Percentiles rank a stretch among this genome's conserved stretches.
phyloP scores from a whole-genome alignment of 1,140 invertebrate genomes.

The Aporrectodea caliginosa region DNA sequence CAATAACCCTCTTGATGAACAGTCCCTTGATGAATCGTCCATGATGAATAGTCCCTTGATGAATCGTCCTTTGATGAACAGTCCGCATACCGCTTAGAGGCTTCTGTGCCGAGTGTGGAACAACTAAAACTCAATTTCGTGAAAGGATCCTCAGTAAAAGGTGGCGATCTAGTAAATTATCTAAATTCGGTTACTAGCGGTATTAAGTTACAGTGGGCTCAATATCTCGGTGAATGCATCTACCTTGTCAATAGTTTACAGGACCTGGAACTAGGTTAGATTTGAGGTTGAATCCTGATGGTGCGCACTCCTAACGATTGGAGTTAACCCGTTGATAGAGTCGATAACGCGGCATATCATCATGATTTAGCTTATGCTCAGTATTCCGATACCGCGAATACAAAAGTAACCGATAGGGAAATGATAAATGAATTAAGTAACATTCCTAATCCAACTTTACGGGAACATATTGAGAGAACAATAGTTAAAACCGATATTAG shows the following conservation, averaged over 20 bases:
- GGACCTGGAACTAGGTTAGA: conserved; percentile 18
- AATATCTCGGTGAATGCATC: conserved; percentile 30
- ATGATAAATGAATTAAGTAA: background rate
- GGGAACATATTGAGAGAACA: background rate
- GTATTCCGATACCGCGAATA: background rate
- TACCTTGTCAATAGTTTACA: conserved; percentile 24
- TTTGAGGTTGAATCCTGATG: conserved; percentile 16
- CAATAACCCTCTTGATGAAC: too few species aligned
- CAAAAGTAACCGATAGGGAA: background rate
- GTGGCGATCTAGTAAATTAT: background rate
- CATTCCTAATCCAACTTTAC: background rate
- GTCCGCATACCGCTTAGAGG: too few species aligned
- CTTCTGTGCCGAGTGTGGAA: conserved; percentile 14
- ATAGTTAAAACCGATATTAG: background rate
- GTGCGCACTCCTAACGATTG: background rate
- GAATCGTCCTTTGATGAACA: too few species aligned
- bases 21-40: too few species aligned
- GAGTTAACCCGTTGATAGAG: conserved; percentile 9
- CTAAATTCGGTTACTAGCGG: background rate
- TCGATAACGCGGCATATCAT: conserved; percentile 2
- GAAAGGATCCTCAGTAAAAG: background rate
- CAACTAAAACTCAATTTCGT: conserved; percentile 12
- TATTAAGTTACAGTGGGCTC: conserved; percentile 22
- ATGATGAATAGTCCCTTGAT: too few species aligned
- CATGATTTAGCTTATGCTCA: conserved; percentile 9